Percentiles rank a stretch among this genome's conserved stretches.
phyloP scores from a whole-genome alignment of 2,888 invertebrate genomes.

The Steinernema scapterisci region DNA sequence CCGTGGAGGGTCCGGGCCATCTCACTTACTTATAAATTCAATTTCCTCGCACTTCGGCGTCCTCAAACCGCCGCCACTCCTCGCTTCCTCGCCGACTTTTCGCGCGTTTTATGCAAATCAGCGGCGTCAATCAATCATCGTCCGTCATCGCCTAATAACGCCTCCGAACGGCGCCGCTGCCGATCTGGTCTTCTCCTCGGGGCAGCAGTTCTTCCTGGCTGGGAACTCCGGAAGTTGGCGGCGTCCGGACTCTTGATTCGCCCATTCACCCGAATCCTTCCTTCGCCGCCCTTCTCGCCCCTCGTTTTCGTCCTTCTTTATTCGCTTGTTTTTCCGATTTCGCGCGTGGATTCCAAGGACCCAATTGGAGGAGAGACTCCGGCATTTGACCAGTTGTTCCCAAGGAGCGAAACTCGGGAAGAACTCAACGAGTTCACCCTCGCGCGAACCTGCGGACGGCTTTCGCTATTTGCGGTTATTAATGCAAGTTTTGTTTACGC shows the following conservation, averaged over 20 bases:
- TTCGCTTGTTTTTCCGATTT: constrained; percentile 15
- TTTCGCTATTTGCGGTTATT: background rate
- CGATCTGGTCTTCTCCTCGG: background rate
- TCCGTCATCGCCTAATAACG: background rate
- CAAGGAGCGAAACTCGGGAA: background rate
- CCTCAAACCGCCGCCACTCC: background rate
- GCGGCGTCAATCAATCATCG: background rate
- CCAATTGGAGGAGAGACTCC: background rate
- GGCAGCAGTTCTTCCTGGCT: background rate
- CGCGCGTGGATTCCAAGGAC: background rate
- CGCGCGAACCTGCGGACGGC: background rate
- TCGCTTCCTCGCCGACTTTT: background rate
- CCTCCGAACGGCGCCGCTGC: background rate
- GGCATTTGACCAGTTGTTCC: background rate
- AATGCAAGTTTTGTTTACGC: constrained; percentile 23
- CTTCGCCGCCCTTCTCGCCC: background rate
- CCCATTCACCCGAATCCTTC: background rate
- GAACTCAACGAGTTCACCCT: no score
- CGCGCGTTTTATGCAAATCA: constrained; percentile 26
- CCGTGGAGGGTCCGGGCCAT: background rate
- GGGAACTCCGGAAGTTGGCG: no score
- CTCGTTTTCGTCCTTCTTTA: background rate
- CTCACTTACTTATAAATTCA: constrained; percentile 26
- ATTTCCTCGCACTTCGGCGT: constrained; percentile 28
- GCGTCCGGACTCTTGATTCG: background rate